Evolutionary conservation across 2,888 invertebrate genomes (phyloP).

Genomic region (Polydrusus cervinus): DNA sequence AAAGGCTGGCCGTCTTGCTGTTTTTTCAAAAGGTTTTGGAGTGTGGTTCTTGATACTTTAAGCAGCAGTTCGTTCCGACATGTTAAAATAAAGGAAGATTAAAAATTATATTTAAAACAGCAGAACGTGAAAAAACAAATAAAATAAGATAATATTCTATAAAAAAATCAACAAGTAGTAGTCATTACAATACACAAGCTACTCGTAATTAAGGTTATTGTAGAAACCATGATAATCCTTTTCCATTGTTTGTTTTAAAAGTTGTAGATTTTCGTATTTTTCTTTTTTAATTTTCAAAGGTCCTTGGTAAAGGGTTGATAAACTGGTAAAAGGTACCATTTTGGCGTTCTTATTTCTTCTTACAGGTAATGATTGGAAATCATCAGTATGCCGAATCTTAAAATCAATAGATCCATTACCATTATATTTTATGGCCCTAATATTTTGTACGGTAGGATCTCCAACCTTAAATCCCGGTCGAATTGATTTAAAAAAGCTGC

Average conservation of each 20-base stretch:
- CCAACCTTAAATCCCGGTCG: constrained; percentile 37
- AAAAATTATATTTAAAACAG: constrained; percentile 1
- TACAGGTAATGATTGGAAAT: constrained; percentile 28
- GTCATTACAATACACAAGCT: constrained; percentile 5
- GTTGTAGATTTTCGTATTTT: constrained; percentile 28
- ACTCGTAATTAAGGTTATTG: constrained; percentile 22
- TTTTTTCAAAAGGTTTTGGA: no score
- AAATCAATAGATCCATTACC: constrained; percentile 19
- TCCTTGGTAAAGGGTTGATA: constrained; percentile 20
- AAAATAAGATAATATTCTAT: constrained; percentile 2
- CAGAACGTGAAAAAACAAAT: constrained; percentile 1
- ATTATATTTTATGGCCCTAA: constrained; percentile 29
- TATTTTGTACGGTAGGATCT: constrained; percentile 38
- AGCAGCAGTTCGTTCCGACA: no score
- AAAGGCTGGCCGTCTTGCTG: no score
- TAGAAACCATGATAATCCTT: constrained; percentile 33
- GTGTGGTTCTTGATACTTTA: no score
- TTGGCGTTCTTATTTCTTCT: constrained; percentile 11
- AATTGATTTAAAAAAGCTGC: constrained; percentile 25
- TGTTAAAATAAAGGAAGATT: background rate
- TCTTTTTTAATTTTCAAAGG: constrained; percentile 33
- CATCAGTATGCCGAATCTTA: constrained; percentile 36
- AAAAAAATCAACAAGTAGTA: constrained; percentile 6
- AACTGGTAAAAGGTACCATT: constrained; percentile 10
- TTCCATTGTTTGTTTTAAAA: constrained; percentile 34